phyloP scores from a whole-genome alignment of 2,888 invertebrate species.

The Chironomus riparius region DNA sequence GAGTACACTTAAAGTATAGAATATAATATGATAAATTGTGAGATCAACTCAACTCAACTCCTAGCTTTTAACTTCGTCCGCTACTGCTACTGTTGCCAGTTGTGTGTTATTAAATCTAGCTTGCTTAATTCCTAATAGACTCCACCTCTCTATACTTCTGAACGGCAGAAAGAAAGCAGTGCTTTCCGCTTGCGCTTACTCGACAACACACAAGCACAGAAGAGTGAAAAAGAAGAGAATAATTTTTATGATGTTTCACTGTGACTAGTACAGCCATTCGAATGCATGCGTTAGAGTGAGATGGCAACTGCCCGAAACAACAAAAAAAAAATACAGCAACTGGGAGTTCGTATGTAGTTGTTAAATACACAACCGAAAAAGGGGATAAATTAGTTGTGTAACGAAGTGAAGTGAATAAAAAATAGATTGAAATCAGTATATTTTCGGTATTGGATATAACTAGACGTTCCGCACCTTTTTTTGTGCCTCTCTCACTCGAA shows the following conservation, averaged over 20 bases:
- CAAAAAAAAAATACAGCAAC: background rate
- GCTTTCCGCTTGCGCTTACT: conserved; percentile 14
- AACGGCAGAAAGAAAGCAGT: background rate
- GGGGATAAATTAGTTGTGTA: conserved; percentile 26
- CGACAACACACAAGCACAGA: background rate
- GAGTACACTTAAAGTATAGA: background rate
- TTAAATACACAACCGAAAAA: conserved; percentile 25
- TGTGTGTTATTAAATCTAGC: conserved; percentile 19
- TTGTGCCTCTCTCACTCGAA: background rate
- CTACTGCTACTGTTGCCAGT: background rate
- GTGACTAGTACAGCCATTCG: no score
- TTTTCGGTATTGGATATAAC: conserved; percentile 25
- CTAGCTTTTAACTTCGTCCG: background rate
- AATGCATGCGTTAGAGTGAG: background rate
- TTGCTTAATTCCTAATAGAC: conserved; percentile 24
- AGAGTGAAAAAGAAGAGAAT: background rate
- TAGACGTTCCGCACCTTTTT: conserved; percentile 10
- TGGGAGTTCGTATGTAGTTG: conserved; percentile 21
- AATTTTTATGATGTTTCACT: conserved; percentile 15
- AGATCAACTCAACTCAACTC: conserved; percentile 12
- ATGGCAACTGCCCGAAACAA: conserved; percentile 7
- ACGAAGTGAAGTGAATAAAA: conserved; percentile 28
- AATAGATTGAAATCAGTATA: conserved; percentile 28
- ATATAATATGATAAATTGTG: conserved; percentile 8
- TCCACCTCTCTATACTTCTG: background rate